Evolutionary conservation across 2,888 invertebrate genomes (phyloP).

Genomic region (Dusona sp.): DNA sequence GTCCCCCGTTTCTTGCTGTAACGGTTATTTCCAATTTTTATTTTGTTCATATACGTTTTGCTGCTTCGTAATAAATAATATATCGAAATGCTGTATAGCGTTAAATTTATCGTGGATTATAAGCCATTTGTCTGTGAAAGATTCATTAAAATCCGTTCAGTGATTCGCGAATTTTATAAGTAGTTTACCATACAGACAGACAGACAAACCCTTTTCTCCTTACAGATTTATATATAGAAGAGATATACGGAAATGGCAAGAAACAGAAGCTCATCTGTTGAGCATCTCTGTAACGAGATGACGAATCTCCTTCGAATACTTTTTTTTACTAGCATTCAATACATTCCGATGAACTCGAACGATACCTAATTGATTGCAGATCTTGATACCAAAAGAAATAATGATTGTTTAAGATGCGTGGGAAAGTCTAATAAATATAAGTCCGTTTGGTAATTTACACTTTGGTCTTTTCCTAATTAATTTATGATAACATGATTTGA

Average conservation of each 20-base stretch:
- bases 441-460: not conserved
- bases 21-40: no score
- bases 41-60: not conserved
- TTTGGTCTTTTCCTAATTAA: not conserved
- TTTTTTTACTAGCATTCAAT: constrained; percentile 10
- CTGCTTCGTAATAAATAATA: not conserved
- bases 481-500: not conserved
- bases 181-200: not conserved
- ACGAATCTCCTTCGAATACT: constrained; percentile 44
- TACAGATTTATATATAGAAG: not conserved
- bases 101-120: not conserved
- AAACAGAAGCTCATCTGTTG: constrained; percentile 63
- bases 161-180: not conserved
- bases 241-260: not conserved
- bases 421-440: not conserved
- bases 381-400: not conserved
- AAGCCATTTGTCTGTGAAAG: not conserved
- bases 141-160: not conserved
- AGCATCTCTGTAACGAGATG: constrained; percentile 50
- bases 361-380: constrained; percentile 48
- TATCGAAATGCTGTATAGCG: not conserved
- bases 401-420: not conserved
- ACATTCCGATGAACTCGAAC: constrained; percentile 24
- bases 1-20: no score
- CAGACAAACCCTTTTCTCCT: not conserved